Conservation (phyloP, 2,888 invertebrate species). For the Cheiracanthium punctorium region DNA sequence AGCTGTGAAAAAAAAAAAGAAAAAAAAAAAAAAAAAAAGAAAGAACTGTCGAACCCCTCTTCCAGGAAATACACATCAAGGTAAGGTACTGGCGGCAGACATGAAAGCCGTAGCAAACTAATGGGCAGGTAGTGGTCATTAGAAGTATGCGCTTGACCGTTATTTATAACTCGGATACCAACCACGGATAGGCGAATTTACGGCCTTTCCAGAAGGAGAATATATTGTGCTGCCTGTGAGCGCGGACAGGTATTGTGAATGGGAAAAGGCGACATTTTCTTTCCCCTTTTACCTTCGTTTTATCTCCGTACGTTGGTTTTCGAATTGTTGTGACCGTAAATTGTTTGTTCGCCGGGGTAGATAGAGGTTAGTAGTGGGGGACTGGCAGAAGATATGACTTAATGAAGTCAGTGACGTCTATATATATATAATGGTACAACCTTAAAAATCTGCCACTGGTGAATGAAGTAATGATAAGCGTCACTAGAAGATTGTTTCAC, state of each 20-base stretch:
- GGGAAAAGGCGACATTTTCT: neutral
- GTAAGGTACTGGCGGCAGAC: conserved; percentile 37
- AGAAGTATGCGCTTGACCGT: conserved; percentile 41
- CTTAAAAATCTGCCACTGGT: too few relatives aligned
- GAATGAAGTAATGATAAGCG: too few relatives aligned
- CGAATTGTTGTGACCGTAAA: neutral
- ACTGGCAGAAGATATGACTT: too few relatives aligned
- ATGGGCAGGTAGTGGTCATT: conserved; percentile 54
- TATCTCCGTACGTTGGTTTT: neutral
- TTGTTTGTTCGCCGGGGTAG: neutral
- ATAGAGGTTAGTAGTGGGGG: too few relatives aligned
- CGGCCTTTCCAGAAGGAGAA: neutral
- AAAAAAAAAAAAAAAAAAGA: too few relatives aligned
- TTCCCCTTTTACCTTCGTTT: neutral
- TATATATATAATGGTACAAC: too few relatives aligned
- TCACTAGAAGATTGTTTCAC: too few relatives aligned
- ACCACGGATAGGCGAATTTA: conserved; percentile 4
- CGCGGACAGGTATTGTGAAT: neutral
- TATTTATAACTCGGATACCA: conserved; percentile 34
- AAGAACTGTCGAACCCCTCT: neutral
- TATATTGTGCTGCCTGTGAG: neutral
- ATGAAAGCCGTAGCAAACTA: conserved; percentile 53
- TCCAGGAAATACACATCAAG: neutral
- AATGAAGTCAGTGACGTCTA: too few relatives aligned
- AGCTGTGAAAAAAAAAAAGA: neutral